These are phyloP conservation scores for Lasioglossum albipes DNA, from an alignment of 1,140 invertebrate genomes.

Conservation along the genomic window DNA sequence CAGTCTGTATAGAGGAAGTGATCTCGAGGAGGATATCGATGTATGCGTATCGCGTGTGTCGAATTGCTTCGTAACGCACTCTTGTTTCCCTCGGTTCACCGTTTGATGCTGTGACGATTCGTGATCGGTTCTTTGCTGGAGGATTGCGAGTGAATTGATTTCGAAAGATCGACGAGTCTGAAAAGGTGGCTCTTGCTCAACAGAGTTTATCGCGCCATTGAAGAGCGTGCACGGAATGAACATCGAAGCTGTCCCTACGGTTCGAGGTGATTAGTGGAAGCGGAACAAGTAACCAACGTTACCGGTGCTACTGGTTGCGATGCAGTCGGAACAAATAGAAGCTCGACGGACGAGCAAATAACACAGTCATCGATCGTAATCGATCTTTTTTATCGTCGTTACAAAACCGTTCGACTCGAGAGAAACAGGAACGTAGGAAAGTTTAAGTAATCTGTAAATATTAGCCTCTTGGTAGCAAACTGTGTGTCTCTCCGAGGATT, in stretches of 20 bases:
- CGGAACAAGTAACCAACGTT: constrained; percentile 19
- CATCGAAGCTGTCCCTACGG: constrained; percentile 9
- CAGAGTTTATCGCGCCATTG: constrained; percentile 46
- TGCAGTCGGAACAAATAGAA: constrained; percentile 29
- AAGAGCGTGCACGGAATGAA: constrained; percentile 32
- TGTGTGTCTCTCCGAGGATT: neutral
- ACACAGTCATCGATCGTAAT: too few species aligned
- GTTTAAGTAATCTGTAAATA: too few species aligned
- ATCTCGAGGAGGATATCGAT: neutral
- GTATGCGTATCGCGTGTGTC: neutral
- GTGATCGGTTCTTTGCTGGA: neutral
- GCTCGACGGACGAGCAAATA: neutral
- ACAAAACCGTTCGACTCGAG: too few species aligned
- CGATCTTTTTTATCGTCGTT: too few species aligned
- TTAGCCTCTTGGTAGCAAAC: neutral
- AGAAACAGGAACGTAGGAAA: too few species aligned
- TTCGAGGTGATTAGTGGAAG: constrained; percentile 30
- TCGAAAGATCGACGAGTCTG: constrained; percentile 49
- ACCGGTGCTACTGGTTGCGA: neutral
- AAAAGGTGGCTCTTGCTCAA: constrained; percentile 52
- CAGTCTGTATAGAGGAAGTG: neutral
- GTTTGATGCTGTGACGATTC: constrained; percentile 35
- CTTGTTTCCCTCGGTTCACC: neutral
- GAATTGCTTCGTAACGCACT: neutral
- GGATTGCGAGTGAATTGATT: constrained; percentile 38